Evolutionary conservation across 2,888 invertebrate species (phyloP).

Genomic region (Rutpela maculata): DNA sequence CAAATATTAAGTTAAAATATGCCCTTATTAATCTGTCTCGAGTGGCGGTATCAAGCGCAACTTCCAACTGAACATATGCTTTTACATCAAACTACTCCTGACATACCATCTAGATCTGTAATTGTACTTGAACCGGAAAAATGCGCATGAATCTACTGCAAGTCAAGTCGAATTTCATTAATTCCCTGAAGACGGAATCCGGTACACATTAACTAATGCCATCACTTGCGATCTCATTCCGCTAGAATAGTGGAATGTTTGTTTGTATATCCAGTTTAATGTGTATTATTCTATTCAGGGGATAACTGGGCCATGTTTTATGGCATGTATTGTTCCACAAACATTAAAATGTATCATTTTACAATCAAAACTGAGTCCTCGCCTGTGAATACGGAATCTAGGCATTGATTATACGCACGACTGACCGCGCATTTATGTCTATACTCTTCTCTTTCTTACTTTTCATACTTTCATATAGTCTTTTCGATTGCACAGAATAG

Average conservation of each 20-base stretch:
- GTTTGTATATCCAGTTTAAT: conserved; percentile 47
- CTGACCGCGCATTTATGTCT: conserved; percentile 63
- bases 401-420: conserved; percentile 71
- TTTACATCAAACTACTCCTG: no score
- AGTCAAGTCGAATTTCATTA: not conserved
- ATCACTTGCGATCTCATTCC: conserved; percentile 19
- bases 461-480: conserved; percentile 12
- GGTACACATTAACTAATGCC: not conserved
- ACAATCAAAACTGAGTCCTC: conserved; percentile 67
- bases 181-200: not conserved
- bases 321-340: conserved; percentile 66
- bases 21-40: no score
- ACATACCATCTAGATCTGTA: no score
- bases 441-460: conserved; percentile 47
- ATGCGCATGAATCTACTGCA: no score
- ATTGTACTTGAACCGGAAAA: no score
- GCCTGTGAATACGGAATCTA: conserved; percentile 67
- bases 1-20: no score
- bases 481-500: conserved; percentile 1
- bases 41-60: no score
- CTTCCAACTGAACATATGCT: no score
- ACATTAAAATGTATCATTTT: conserved; percentile 71
- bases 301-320: conserved; percentile 65
- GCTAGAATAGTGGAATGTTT: conserved; percentile 45
- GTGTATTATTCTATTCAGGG: conserved; percentile 50